Base-by-base conservation (phyloP, 2,797 vertebrate species). In the Distichodus sexfasciatus region DNA sequence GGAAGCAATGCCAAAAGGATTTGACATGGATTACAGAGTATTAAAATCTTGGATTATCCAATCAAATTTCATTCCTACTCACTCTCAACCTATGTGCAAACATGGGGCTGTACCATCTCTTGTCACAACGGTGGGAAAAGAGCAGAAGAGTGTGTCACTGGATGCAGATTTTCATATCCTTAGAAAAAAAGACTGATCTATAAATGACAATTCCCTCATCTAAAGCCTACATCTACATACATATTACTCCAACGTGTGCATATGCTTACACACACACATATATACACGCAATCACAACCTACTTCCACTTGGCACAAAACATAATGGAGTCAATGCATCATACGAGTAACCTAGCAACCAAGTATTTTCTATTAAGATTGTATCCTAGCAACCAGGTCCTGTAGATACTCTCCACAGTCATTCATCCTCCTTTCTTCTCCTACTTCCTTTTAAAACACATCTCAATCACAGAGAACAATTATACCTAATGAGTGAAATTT, bases 21-120 rank as follows among this genome's bases (percentile, higher is more conserved):
- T 90, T 88, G 85, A 79, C 80, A 82, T 83, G 90, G 90, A 91
- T 91, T 92, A 91, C 63, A 72, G 79, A 83, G 87, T 88, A 89
- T 89, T 89, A 93, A 94, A 93, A 91, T 92, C 88, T 74, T 81
- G 88, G 93, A 94, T 95, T 93, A 94, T 94, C 92, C 92, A 87
- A 84, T 90, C 85, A 81, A 87, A 91, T 89, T 81, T 80, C 86
- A 92, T 89, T 90, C n/a, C 86, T 74, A 63, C 72, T 74, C 79
- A 81, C 84, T 80, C 84, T 80, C 82, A 81, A 74, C 79, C 79
- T 50, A 78, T 57, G 6, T 79, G 82, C 80, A 87, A 83, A 84
- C 87, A 84, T 46, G 68, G 82, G 85, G 84, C 80, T 76, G 72
- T 87, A 88, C 85, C 87, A 89, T 78, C 69, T 48, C 69, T 46